These are phyloP conservation scores for Elysia chlorotica DNA, from an alignment of 1,140 invertebrate species.

Conservation along the genomic window DNA sequence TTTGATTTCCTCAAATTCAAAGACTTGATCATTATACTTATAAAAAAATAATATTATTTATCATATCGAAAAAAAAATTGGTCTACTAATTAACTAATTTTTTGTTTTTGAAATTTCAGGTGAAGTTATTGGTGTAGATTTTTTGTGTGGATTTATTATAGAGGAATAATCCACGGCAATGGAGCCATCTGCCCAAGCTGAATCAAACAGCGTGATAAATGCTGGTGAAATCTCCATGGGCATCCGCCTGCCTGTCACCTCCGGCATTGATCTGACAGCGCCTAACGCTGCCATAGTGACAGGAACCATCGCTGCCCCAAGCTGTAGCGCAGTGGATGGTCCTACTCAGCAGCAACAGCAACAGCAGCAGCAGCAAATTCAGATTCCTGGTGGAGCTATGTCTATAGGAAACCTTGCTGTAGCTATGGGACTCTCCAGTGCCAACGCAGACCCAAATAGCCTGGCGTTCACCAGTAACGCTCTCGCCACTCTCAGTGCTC, in stretches of 20 bases:
- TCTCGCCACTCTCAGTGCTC: conserved; percentile 10
- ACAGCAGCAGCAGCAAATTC: conserved; percentile 12
- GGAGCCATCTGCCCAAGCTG: neutral
- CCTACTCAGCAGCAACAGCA: neutral
- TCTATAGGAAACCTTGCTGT: conserved; percentile 20
- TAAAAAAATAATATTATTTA: too few relatives aligned
- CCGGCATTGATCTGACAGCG: conserved; percentile 11
- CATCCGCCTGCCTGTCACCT: conserved; percentile 9
- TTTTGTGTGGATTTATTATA: neutral
- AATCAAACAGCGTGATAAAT: neutral
- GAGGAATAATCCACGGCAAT: neutral
- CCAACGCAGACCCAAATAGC: conserved; percentile 17
- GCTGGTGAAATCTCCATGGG: conserved; percentile 2
- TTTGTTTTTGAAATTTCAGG: neutral
- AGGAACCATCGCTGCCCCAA: conserved; percentile 5
- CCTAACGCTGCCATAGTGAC: conserved; percentile 5
- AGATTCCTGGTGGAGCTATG: conserved; percentile 18
- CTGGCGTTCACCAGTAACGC: conserved; percentile 21
- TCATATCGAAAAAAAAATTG: too few relatives aligned
- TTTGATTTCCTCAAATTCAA: too few relatives aligned
- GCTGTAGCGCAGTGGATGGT: conserved; percentile 9
- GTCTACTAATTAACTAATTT: neutral
- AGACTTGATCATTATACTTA: too few relatives aligned
- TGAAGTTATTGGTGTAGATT: neutral
- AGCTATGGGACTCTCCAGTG: conserved; percentile 21